Percentiles rank a stretch among this genome's conserved stretches.
phyloP scores from a whole-genome alignment of 2,113 vertebrate species.

The Stegostoma tigrinum region DNA sequence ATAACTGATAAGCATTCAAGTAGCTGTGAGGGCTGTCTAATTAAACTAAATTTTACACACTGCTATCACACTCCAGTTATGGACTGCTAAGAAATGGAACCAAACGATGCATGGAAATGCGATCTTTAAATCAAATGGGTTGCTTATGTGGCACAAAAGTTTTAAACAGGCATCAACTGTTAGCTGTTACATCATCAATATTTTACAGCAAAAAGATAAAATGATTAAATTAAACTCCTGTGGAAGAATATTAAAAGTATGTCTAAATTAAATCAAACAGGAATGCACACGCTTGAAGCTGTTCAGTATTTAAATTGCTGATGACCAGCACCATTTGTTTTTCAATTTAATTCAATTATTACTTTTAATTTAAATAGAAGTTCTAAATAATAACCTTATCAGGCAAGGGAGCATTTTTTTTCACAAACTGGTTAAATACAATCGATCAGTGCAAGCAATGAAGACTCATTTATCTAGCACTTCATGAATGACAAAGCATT shows the following conservation, averaged over 20 bases:
- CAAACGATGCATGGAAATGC: background rate
- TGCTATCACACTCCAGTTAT: background rate
- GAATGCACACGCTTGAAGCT: background rate
- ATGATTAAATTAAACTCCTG: background rate
- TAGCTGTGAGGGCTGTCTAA: background rate
- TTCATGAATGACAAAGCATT: background rate
- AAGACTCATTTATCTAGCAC: no score
- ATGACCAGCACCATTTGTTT: background rate
- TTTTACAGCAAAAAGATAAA: background rate
- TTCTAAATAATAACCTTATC: background rate
- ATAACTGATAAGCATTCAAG: background rate
- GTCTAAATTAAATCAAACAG: background rate
- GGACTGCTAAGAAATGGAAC: background rate
- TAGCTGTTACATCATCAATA: background rate
- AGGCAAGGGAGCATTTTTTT: background rate
- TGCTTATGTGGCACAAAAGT: background rate
- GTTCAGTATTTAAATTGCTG: background rate
- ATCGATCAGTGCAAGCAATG: background rate
- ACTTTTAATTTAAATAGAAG: background rate
- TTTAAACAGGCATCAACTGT: background rate
- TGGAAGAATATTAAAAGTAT: background rate
- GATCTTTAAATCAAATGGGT: background rate
- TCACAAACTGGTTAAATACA: background rate
- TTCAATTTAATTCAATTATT: no score
- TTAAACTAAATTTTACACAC: background rate